Percentiles rank a stretch among this genome's conserved stretches.
These are phyloP conservation scores for human DNA, from an alignment of 2,113 vertebrate genomes.

Conservation along the genomic window GRCh38 chr5:172435001-172435500, in stretches of 20 bases:
- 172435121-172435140: not conserved
- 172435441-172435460: too few relatives aligned
- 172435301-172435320: not conserved
- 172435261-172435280: not conserved
- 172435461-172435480: too few relatives aligned
- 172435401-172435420: not conserved
- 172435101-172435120: not conserved
- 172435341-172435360: accelerated
- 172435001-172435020: too few relatives aligned
- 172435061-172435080: too few relatives aligned
- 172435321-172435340: not conserved
- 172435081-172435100: not conserved
- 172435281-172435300: not conserved
- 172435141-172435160: not conserved
- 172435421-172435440: not conserved
- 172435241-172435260: constrained; percentile 42
- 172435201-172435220: constrained; percentile 16
- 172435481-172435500: too few relatives aligned
- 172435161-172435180: constrained; percentile 34
- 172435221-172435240: constrained; percentile 48
- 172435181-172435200: constrained; percentile 49
- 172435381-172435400: not conserved
- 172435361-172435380: accelerated
- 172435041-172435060: too few relatives aligned
- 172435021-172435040: too few relatives aligned